Conservation (phyloP, 2,888 invertebrate genomes). For the Polia nebulosa region DNA sequence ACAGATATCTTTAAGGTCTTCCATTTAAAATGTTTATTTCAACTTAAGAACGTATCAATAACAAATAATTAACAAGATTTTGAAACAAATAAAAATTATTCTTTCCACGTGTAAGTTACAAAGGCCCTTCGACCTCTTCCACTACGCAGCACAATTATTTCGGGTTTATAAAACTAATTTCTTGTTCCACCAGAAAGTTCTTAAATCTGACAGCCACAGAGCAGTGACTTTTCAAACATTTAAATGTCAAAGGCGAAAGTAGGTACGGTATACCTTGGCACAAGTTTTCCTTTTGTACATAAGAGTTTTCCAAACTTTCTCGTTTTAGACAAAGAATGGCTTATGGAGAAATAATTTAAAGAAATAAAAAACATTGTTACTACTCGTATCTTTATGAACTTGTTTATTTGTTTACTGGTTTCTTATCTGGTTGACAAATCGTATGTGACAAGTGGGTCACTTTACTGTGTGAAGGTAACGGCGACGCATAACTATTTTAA, state of each 20-base stretch:
- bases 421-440: constrained; percentile 49
- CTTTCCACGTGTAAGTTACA: background rate
- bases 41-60: background rate
- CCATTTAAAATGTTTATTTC: background rate
- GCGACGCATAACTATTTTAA: constrained; percentile 40
- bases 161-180: constrained; percentile 4
- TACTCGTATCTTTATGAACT: constrained; percentile 28
- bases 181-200: constrained; percentile 30
- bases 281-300: constrained; percentile 36
- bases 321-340: constrained; percentile 12
- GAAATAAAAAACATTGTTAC: constrained; percentile 1
- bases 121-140: background rate
- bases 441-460: constrained; percentile 51
- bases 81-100: background rate
- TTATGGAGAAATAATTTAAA: constrained; percentile 11
- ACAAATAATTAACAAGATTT: background rate
- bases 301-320: constrained; percentile 30
- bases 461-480: constrained; percentile 46
- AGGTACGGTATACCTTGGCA: constrained; percentile 44
- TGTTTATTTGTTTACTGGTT: constrained; percentile 44
- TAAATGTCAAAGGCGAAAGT: constrained; percentile 56
- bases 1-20: background rate
- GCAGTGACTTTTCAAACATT: constrained; percentile 42
- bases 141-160: background rate
- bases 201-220: constrained; percentile 29